Evolutionary conservation across 1,140 invertebrate species (phyloP).

Genomic region (Pogonus chalceus): DNA sequence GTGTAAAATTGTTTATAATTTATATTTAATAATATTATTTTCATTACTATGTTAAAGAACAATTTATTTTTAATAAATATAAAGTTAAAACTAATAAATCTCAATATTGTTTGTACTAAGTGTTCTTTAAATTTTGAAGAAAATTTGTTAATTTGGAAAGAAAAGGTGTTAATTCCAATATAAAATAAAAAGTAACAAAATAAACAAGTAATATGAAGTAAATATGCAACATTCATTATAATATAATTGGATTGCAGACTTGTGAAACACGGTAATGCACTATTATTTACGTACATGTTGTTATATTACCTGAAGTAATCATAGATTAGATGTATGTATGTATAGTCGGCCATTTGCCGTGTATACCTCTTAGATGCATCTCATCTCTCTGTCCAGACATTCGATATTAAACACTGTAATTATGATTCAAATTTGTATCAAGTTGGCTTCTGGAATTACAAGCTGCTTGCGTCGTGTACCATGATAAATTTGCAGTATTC

Average conservation of each 20-base stretch:
- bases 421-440: slow-evolving; percentile 7
- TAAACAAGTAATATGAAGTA: no score
- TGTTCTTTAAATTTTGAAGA: no score
- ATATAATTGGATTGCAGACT: background rate
- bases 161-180: no score
- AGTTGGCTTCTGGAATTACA: slow-evolving; percentile 6
- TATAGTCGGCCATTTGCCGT: background rate
- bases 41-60: no score
- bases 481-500: background rate
- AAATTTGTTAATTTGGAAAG: no score
- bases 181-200: no score
- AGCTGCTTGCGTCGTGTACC: background rate
- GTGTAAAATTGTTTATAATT: no score
- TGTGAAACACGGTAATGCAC: background rate
- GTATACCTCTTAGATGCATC: background rate
- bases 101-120: no score
- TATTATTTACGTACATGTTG: background rate
- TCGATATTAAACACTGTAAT: slow-evolving; percentile 5
- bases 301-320: slow-evolving; percentile 2
- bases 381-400: background rate
- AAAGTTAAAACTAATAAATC: no score
- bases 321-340: background rate
- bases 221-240: no score
- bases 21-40: no score
- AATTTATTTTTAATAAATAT: no score